Percentiles rank a stretch among this genome's conserved stretches.
These are phyloP conservation scores for Rhopalosiphum padi DNA, from an alignment of 1,140 invertebrate species.

Conservation along the genomic window DNA sequence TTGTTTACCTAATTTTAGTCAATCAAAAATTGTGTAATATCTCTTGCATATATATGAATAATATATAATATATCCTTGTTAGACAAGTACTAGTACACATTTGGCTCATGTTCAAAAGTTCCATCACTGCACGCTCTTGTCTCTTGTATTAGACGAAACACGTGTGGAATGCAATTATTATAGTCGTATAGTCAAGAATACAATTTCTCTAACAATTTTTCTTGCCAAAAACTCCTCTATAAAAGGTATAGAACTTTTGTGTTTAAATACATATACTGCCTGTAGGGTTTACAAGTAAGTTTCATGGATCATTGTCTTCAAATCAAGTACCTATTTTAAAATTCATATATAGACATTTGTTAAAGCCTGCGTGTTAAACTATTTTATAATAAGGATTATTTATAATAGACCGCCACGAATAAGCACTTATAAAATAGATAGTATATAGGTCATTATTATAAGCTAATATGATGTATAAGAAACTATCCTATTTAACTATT, in stretches of 20 bases:
- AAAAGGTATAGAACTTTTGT: not conserved
- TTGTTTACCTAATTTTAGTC: constrained; percentile 39
- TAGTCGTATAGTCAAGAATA: not conserved
- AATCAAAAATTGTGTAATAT: constrained; percentile 34
- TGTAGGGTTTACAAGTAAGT: not conserved
- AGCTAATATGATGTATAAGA: not conserved
- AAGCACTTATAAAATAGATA: constrained; percentile 26
- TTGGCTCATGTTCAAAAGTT: constrained; percentile 48
- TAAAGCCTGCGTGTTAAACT: not conserved
- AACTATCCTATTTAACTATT: not conserved
- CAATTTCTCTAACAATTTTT: not conserved
- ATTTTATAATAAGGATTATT: not conserved
- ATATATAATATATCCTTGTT: not conserved
- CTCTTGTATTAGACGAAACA: constrained; percentile 34
- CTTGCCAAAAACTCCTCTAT: not conserved
- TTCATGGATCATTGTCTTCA: not conserved
- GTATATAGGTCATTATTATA: not conserved
- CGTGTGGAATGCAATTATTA: constrained; percentile 20
- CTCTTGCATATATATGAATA: not conserved
- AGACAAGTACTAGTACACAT: constrained; percentile 37
- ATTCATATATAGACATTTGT: not conserved
- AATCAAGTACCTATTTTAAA: not conserved
- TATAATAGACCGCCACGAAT: not conserved
- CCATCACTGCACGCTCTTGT: not conserved
- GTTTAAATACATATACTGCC: not conserved